Base-by-base conservation (phyloP, 2,888 invertebrate genomes). In the Plebejus argus region DNA sequence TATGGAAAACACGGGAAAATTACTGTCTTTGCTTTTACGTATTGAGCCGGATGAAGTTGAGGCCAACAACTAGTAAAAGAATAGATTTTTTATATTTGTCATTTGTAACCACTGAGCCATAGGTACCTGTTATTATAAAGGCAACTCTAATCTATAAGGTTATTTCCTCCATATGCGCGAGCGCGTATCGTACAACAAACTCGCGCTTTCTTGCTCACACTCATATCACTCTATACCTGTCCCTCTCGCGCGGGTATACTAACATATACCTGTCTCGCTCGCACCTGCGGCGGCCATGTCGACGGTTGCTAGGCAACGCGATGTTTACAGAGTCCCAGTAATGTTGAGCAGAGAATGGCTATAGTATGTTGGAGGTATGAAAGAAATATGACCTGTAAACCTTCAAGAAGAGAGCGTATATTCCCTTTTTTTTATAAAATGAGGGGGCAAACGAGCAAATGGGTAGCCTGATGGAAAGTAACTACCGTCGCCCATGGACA, bases 151-250 rank as follows among this genome's bases (percentile, higher is more conserved):
- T 66, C 66, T 66, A 66, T 66, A 28, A 66, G 66, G 28, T 66
- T 33, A 66, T 28, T 66, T 66, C 81, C 81, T 81, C 81, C 83
- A 82, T 82, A 83, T 86, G 86, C 85, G 85, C 85, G 78, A 76
- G 83, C 86, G 84, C 86, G 86, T 91, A 91, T 92, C 91, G 91
- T 88, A 85, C 89, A 88, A 81, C 82, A 82, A 83, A 83, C 82
- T 79, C 76, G 15, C 76, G 35, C 77, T 75, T 23, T 80, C 80
- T 79, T 76, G 72, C 76, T 80, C 79, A 18, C 77, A 20, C 66
- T 7, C n/a, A 28, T 18, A 2, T 10, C 12, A 23, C 66, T 3
- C 10, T 66, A 12, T 78, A 6, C 5, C 53, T 8, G 35, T 78
- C 78, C 33, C 74, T 70, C 33, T 78, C 77, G 28, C 45, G 35